A percentile compares a stretch with the other conserved stretches of the same genome.
Conservation (phyloP, 2,113 vertebrate species). For the Semnornis frantzii region DNA sequence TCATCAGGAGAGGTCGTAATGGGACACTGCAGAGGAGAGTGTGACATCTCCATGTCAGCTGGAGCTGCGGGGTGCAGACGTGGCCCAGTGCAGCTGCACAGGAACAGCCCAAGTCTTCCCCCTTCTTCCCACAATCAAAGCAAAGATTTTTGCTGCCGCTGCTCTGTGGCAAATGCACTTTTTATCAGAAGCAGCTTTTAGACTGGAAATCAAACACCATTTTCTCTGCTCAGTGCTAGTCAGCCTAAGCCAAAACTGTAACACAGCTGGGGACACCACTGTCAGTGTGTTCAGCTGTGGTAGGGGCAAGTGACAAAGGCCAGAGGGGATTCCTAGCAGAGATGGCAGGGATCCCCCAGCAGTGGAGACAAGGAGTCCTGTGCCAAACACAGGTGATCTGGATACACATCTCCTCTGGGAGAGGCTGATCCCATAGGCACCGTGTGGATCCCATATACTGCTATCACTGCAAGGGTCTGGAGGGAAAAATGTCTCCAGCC, state of each 20-base stretch:
- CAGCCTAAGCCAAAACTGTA: neutral
- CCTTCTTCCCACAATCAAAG: neutral
- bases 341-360: too few species aligned
- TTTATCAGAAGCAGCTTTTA: neutral
- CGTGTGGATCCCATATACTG: neutral
- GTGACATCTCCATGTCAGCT: neutral
- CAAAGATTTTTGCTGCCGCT: neutral
- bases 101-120: neutral
- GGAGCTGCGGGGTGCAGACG: neutral
- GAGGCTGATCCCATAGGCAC: too few species aligned
- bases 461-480: accelerated
- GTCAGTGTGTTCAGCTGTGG: too few species aligned
- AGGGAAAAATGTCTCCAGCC: accelerated
- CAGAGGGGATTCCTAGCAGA: too few species aligned
- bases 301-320: neutral
- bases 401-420: neutral
- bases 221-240: accelerated
- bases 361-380: neutral
- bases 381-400: neutral
- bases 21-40: neutral
- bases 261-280: neutral
- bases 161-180: neutral
- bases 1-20: neutral
- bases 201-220: neutral
- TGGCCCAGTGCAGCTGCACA: neutral